phyloP scores from a whole-genome alignment of 2,888 invertebrate species.

The Heterodera filipjevi region DNA sequence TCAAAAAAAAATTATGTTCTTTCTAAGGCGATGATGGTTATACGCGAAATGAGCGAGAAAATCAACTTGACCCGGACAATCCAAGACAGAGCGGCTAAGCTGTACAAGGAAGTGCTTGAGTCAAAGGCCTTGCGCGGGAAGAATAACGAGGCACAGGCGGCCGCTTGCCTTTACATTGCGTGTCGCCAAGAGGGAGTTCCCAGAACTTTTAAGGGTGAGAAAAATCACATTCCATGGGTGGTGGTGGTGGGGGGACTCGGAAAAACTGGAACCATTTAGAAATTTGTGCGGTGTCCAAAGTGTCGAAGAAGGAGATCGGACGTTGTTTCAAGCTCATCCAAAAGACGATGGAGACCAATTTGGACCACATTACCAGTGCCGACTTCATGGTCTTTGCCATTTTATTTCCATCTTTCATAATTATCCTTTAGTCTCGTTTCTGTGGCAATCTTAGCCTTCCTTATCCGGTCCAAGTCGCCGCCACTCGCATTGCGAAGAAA shows the following conservation, averaged over 20 bases:
- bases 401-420: not conserved
- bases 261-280: conserved; percentile 70
- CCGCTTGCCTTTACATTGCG: conserved; percentile 97
- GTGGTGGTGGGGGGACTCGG: not conserved
- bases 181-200: conserved; percentile 98
- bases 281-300: conserved; percentile 92
- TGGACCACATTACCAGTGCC: conserved; percentile 94
- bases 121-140: conserved; percentile 71
- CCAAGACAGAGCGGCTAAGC: conserved; percentile 90
- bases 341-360: conserved; percentile 92
- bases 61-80: conserved; percentile 96
- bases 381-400: conserved; percentile 87
- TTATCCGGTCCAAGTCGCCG: conserved; percentile 72
- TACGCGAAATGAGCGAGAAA: conserved; percentile 95
- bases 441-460: conserved; percentile 86
- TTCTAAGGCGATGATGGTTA: conserved; percentile 86
- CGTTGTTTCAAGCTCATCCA: conserved; percentile 94
- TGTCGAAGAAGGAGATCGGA: conserved; percentile 98
- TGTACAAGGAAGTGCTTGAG: conserved; percentile 81
- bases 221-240: conserved; percentile 7
- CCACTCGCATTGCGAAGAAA: conserved; percentile 92
- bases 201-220: conserved; percentile 80
- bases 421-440: conserved; percentile 73
- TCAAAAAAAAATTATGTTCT: too few relatives aligned
- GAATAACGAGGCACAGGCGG: conserved; percentile 95